phyloP scores from a whole-genome alignment of 92 coral and sea anemone genomes.

The Bergia sp. region DNA sequence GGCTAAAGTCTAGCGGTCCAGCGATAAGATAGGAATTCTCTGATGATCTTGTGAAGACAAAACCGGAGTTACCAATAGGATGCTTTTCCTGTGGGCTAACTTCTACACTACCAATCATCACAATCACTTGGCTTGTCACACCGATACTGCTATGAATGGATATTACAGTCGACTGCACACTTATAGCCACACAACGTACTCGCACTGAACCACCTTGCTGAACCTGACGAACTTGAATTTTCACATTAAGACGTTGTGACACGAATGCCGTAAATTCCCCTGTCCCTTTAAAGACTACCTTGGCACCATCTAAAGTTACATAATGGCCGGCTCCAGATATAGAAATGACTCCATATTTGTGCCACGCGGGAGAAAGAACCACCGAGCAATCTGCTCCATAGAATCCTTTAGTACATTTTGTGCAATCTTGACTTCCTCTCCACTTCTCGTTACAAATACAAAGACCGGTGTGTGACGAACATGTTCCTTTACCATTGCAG shows the following conservation, averaged over 20 bases:
- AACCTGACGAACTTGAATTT: constrained; percentile 63
- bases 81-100: constrained; percentile 46
- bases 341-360: constrained; percentile 46
- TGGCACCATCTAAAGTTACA: constrained; percentile 60
- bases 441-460: constrained; percentile 61
- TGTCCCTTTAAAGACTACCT: constrained; percentile 47
- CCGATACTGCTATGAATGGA: constrained; percentile 62
- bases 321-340: constrained; percentile 65
- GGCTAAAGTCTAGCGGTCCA: constrained; percentile 63
- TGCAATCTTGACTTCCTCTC: constrained; percentile 60
- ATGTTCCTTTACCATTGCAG: constrained; percentile 63
- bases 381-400: constrained; percentile 70
- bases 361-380: constrained; percentile 37
- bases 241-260: constrained; percentile 52
- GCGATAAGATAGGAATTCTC: constrained; percentile 49
- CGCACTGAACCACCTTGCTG: constrained; percentile 54
- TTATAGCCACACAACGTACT: constrained; percentile 59
- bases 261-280: constrained; percentile 64
- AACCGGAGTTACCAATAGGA: constrained; percentile 48
- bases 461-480: constrained; percentile 62
- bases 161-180: constrained; percentile 9
- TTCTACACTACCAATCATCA: constrained; percentile 40
- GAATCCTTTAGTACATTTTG: constrained; percentile 54
- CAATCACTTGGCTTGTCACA: constrained; percentile 29
- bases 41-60: constrained; percentile 47